phyloP scores from a whole-genome alignment of 2,888 invertebrate species.

The Drosophila diplacantha region DNA sequence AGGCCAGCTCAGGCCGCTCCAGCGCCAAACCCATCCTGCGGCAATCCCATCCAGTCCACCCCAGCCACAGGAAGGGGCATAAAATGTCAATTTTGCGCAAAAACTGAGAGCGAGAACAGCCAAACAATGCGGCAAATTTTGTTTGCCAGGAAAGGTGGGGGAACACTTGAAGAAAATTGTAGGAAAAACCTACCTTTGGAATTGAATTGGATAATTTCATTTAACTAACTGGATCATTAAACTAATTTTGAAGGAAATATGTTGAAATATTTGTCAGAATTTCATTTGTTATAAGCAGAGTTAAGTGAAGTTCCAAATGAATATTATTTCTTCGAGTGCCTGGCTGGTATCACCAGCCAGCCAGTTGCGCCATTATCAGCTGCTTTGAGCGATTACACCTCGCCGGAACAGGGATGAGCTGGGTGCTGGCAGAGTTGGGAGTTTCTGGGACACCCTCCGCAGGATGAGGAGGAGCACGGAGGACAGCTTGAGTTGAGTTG shows the following conservation, averaged over 20 bases:
- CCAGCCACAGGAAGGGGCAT: constrained; percentile 43
- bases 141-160: constrained; percentile 22
- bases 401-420: constrained; percentile 4
- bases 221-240: not conserved
- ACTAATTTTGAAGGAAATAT: not conserved
- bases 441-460: not conserved
- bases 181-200: too few species aligned
- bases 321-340: constrained; percentile 1
- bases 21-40: constrained; percentile 10
- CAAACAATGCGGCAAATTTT: constrained; percentile 50
- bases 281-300: not conserved
- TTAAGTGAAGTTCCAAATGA: rapidly evolving
- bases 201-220: too few species aligned
- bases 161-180: not conserved
- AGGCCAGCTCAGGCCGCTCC: constrained; percentile 19
- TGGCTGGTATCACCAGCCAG: constrained; percentile 15
- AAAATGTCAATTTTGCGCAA: constrained; percentile 52
- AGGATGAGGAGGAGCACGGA: not conserved
- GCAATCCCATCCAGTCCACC: constrained; percentile 13
- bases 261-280: not conserved
- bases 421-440: constrained; percentile 1
- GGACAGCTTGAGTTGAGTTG: constrained; percentile 18
- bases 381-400: constrained; percentile 59
- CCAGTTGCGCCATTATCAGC: constrained; percentile 61
- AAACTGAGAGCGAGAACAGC: constrained; percentile 15